phyloP scores from a whole-genome alignment of 2,888 invertebrate genomes.

The Panzeria rudis region DNA sequence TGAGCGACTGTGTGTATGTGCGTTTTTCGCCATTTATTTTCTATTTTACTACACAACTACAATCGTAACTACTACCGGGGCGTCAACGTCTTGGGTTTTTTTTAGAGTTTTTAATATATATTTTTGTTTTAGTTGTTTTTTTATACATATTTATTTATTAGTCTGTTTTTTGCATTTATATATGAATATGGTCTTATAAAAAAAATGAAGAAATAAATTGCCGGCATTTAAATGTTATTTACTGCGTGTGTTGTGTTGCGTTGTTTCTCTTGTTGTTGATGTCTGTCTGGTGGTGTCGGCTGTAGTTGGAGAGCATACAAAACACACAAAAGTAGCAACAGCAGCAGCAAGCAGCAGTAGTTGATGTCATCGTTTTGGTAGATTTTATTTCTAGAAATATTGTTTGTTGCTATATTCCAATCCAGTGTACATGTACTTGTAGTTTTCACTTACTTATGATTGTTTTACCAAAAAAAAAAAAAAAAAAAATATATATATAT shows the following conservation, averaged over 20 bases:
- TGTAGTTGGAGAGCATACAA: slow-evolving; percentile 42
- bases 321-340: slow-evolving; percentile 23
- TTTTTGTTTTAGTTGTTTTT: slow-evolving; percentile 26
- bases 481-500: not conserved
- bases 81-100: slow-evolving; percentile 62
- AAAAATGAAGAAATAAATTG: slow-evolving; percentile 38
- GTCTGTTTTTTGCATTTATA: slow-evolving; percentile 49
- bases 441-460: slow-evolving; percentile 52
- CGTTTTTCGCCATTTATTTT: slow-evolving; percentile 40
- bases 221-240: slow-evolving; percentile 68
- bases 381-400: slow-evolving; percentile 70
- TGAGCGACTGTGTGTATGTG: slow-evolving; percentile 4
- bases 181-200: slow-evolving; percentile 52
- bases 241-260: slow-evolving; percentile 59
- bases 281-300: slow-evolving; percentile 21
- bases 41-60: slow-evolving; percentile 56
- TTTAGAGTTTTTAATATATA: slow-evolving; percentile 41
- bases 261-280: slow-evolving; percentile 30
- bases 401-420: slow-evolving; percentile 44
- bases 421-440: slow-evolving; percentile 16
- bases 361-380: slow-evolving; percentile 70
- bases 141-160: slow-evolving; percentile 47
- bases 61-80: slow-evolving; percentile 39
- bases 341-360: slow-evolving; percentile 44
- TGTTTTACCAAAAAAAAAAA: slow-evolving; percentile 43